These are phyloP conservation scores for Hepsetus odoe DNA, from an alignment of 2,113 vertebrate genomes.

Conservation along the genomic window DNA sequence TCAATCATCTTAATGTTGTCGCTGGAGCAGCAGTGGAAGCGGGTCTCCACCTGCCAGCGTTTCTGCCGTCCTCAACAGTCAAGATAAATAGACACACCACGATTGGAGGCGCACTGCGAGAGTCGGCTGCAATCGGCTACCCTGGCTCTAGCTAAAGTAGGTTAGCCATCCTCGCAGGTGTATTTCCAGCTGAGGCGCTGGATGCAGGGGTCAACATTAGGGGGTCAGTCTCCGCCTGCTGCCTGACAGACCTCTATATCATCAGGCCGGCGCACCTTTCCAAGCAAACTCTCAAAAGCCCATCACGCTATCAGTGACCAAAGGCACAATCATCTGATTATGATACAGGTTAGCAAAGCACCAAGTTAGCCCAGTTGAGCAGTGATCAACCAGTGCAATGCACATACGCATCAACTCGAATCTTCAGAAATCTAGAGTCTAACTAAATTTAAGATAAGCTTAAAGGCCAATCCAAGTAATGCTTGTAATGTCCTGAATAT, in stretches of 20 bases:
- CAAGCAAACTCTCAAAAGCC: background rate
- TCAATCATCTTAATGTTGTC: constrained; percentile 43
- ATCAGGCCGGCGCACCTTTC: constrained; percentile 8
- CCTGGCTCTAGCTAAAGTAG: constrained; percentile 47
- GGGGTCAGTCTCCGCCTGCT: constrained; percentile 37
- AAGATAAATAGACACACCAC: constrained; percentile 52
- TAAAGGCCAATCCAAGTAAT: no score
- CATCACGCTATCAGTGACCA: background rate
- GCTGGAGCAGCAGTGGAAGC: background rate
- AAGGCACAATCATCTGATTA: background rate
- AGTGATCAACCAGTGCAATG: background rate
- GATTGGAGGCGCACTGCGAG: background rate
- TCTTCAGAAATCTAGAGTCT: background rate
- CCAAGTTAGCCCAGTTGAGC: background rate
- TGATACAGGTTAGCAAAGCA: background rate
- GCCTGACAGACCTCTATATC: constrained; percentile 60
- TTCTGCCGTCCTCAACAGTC: constrained; percentile 30
- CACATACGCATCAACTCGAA: background rate
- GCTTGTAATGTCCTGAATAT: background rate
- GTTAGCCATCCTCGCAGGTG: constrained; percentile 57
- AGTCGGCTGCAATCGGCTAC: background rate
- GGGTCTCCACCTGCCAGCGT: constrained; percentile 19
- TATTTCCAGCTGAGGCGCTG: constrained; percentile 36
- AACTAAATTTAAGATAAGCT: no score
- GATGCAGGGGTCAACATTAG: constrained; percentile 49